Conservation (phyloP, 2,113 vertebrate species). For the Megalops atlanticus region DNA sequence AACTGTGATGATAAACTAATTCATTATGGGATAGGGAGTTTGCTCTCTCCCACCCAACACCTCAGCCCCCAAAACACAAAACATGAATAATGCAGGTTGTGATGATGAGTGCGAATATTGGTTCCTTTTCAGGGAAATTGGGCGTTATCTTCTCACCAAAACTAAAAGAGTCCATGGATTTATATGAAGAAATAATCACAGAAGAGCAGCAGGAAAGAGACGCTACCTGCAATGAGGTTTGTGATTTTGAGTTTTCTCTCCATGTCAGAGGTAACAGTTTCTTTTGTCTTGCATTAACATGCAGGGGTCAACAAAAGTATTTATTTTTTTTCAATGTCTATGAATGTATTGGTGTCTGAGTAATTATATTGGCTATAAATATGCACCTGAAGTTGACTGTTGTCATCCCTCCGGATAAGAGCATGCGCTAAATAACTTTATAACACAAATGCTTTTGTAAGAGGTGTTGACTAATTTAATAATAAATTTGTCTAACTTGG, state of each 20-base stretch:
- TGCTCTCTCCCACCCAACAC: too few species aligned
- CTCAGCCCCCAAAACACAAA: too few species aligned
- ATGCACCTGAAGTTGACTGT: too few species aligned
- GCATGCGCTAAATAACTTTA: too few species aligned
- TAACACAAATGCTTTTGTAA: background rate
- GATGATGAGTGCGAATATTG: background rate
- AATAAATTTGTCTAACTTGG: background rate
- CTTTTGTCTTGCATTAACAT: background rate
- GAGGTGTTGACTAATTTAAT: background rate
- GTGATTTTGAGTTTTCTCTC: background rate
- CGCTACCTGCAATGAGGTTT: conserved; percentile 28
- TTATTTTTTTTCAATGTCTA: background rate
- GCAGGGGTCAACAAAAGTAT: background rate
- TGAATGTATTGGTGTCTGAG: background rate
- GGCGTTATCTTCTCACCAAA: background rate
- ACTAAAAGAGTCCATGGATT: conserved; percentile 27
- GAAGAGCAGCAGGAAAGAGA: conserved; percentile 20
- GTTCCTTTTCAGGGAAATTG: background rate
- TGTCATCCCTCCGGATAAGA: too few species aligned
- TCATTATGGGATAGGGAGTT: background rate
- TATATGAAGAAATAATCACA: conserved; percentile 30
- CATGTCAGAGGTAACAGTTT: background rate
- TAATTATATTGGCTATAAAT: too few species aligned
- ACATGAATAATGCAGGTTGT: background rate
- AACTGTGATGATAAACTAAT: background rate